Base-by-base conservation (phyloP, 2,888 invertebrate genomes). In the Meandrusa payeni region DNA sequence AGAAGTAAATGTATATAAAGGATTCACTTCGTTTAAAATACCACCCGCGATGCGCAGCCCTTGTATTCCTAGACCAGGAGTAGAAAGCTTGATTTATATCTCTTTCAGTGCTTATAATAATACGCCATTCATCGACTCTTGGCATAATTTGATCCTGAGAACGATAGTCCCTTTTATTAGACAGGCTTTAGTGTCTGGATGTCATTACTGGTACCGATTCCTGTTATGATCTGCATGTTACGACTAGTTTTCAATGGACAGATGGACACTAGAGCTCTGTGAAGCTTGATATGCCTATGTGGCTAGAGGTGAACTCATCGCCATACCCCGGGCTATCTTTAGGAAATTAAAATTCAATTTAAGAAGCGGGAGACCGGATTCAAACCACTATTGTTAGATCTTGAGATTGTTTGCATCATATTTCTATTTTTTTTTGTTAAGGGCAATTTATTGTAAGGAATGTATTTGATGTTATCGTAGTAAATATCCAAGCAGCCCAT, bases 121-220 rank as follows among this genome's bases (percentile, higher is more conserved):
- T 48, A 44, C 43, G 43, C 54, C 48, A 54, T 51, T 44, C 39
- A 37, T 36, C 36, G 38, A 34, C 24, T 42, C 38, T 39, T 47
- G 42, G 44, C 48, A 45, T 55, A 53, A 53, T 55, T 41, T 44
- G 53, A 53, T 51, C 43, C 13, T 36, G 13, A 27, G 26, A 44
- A 38, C 32, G 50, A 54, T 52, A 54, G 38, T 19, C 15, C 36
- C 39, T 41, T 32, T 23, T 15, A 38, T 42, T 39, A 44, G 50
- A 50, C 50, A 41, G 44, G 37, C 50, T 34, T 43, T 47, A 48
- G 48, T 49, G 46, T 43, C 39, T 24, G 50, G 31, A 31, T 39
- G 46, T 46, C 47, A 47, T 54, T 54, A 52, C 24, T 13, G 9
- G 12, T 27, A 19, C 5, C 9, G 19, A 20, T 27, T 22, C 13